Percentiles rank a stretch among this genome's conserved stretches.
These are phyloP conservation scores for Leptinotarsa tumamoca DNA, from an alignment of 2,888 invertebrate species.

Conservation along the genomic window DNA sequence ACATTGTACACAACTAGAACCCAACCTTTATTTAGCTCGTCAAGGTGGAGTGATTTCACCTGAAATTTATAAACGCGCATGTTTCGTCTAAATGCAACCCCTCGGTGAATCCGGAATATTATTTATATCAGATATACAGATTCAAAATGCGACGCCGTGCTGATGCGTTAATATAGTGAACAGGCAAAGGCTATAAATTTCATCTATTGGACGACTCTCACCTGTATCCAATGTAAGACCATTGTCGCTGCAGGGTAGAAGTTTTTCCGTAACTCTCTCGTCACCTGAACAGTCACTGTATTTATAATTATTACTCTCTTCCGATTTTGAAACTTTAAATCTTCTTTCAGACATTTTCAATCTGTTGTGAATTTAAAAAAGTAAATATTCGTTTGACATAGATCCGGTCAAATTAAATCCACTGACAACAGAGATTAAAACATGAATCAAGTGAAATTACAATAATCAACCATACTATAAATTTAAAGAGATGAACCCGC, in stretches of 20 bases:
- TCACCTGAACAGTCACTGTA: conserved; percentile 67
- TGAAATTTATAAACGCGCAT: conserved; percentile 12
- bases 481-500: conserved; percentile 38
- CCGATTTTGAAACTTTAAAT: conserved; percentile 73
- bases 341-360: conserved; percentile 70
- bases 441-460: conserved; percentile 22
- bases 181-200: neutral
- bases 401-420: neutral
- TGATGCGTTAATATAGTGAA: neutral
- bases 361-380: conserved; percentile 28
- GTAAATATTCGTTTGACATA: neutral
- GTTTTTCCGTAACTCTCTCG: conserved; percentile 55
- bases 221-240: conserved; percentile 40
- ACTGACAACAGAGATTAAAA: neutral
- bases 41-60: neutral
- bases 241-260: conserved; percentile 51
- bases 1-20: conserved; percentile 1
- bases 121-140: neutral
- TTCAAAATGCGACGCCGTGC: neutral
- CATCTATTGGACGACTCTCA: conserved; percentile 24
- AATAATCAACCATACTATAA: conserved; percentile 31
- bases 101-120: neutral
- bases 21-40: neutral
- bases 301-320: conserved; percentile 68
- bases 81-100: conserved; percentile 8